These are phyloP conservation scores for Leptopilina drosophilae DNA, from an alignment of 2,888 invertebrate genomes.

Conservation along the genomic window DNA sequence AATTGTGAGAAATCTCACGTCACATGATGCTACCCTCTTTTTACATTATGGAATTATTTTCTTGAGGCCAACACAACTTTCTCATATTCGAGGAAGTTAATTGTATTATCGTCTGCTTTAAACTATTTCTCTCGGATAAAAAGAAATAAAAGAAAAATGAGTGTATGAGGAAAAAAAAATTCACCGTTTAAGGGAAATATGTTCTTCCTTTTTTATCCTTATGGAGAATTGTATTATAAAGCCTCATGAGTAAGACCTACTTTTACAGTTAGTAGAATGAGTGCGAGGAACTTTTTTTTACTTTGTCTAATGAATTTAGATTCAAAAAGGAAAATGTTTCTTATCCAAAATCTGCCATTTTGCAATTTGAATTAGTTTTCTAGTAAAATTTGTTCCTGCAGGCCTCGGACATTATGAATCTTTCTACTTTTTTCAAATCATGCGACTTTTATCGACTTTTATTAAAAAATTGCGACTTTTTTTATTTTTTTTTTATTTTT, in stretches of 20 bases:
- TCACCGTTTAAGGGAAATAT: neutral
- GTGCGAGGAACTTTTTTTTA: too few relatives aligned
- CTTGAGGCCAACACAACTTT: slow-evolving; percentile 21
- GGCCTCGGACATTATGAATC: too few relatives aligned
- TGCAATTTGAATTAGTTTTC: too few relatives aligned
- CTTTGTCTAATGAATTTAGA: too few relatives aligned
- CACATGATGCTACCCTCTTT: slow-evolving; percentile 1
- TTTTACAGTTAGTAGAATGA: neutral
- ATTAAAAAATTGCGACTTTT: too few relatives aligned
- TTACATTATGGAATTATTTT: slow-evolving; percentile 10
- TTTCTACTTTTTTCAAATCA: too few relatives aligned
- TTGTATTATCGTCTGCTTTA: neutral
- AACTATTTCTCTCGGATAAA: neutral
- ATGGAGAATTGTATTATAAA: neutral
- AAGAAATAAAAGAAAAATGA: neutral
- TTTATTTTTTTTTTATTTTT: too few relatives aligned
- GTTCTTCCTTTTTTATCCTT: neutral
- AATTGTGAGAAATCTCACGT: slow-evolving; percentile 30
- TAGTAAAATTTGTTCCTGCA: too few relatives aligned
- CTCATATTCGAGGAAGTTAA: slow-evolving; percentile 24
- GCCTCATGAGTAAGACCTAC: neutral
- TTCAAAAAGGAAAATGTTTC: too few relatives aligned
- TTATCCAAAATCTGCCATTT: too few relatives aligned
- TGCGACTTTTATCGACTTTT: too few relatives aligned
- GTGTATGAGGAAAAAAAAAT: neutral